Evolutionary conservation across 35 echinoderm and acorn worm genomes (phyloP).

Genomic region (Apostichopus japonicus): DNA sequence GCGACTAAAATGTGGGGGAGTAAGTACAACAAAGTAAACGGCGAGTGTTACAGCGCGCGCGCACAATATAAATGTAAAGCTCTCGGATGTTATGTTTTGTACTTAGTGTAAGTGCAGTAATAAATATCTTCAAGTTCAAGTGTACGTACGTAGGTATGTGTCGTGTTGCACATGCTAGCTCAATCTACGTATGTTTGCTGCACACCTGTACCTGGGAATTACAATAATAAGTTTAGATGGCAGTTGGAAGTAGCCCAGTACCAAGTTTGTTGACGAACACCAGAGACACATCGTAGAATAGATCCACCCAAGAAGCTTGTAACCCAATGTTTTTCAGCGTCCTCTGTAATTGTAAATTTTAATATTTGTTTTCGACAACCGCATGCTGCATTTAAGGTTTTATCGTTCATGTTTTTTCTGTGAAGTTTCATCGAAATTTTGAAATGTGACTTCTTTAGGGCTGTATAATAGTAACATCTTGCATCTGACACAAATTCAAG

Average conservation of each 20-base stretch:
- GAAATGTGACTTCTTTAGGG: not conserved
- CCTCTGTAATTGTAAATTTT: too few species aligned
- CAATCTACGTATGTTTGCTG: not conserved
- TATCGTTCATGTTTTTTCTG: too few species aligned
- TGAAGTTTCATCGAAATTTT: not conserved
- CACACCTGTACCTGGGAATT: slow-evolving; percentile 9
- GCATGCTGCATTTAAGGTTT: too few species aligned
- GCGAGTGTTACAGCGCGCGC: not conserved
- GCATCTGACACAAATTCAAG: too few species aligned
- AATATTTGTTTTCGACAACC: too few species aligned
- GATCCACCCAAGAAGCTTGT: not conserved
- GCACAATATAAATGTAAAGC: not conserved
- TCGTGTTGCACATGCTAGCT: not conserved
- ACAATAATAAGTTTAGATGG: too few species aligned
- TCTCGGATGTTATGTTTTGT: not conserved
- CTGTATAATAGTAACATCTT: not conserved
- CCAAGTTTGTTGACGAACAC: too few species aligned
- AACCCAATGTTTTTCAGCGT: not conserved
- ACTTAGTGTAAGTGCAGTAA: slow-evolving; percentile 6
- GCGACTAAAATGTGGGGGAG: not conserved
- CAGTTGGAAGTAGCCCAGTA: too few species aligned
- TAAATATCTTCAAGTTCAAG: not conserved
- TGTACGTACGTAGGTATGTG: not conserved
- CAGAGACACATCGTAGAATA: not conserved
- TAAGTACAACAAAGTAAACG: not conserved